Conservation (phyloP, 2,797 vertebrate genomes). For the Enteromius radiatus region DNA sequence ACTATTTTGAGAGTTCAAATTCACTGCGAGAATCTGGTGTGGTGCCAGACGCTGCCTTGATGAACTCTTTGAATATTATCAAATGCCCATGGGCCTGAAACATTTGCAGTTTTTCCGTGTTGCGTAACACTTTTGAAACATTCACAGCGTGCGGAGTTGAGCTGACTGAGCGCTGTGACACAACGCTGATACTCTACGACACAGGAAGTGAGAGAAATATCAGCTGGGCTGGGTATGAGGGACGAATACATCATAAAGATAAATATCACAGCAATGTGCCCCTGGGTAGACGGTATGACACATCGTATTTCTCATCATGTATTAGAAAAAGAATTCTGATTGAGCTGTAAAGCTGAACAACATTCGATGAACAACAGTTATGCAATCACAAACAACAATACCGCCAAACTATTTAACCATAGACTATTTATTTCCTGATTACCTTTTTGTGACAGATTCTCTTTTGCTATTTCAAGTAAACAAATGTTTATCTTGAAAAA, state of each 20-base stretch:
- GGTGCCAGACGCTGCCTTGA: not conserved
- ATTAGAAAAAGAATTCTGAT: not conserved
- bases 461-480: not conserved
- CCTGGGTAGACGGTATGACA: not conserved
- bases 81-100: slow-evolving; percentile 21
- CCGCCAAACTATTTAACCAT: not conserved
- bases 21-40: not conserved
- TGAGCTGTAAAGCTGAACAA: not conserved
- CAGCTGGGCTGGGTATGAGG: slow-evolving; percentile 10
- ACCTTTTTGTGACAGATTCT: not conserved
- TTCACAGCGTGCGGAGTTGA: slow-evolving; percentile 36
- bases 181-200: slow-evolving; percentile 21
- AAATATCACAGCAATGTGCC: not conserved
- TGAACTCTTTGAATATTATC: slow-evolving; percentile 33
- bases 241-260: slow-evolving; percentile 22
- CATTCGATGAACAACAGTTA: not conserved
- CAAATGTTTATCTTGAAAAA: not conserved
- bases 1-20: not conserved
- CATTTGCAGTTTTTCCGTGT: slow-evolving; percentile 26
- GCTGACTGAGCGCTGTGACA: slow-evolving; percentile 37
- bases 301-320: not conserved
- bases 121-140: slow-evolving; percentile 43
- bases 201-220: slow-evolving; percentile 32
- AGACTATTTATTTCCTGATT: too few relatives aligned
- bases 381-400: not conserved